Evolutionary conservation across 2,113 vertebrate genomes (phyloP).

Genomic region (Parus major): DNA sequence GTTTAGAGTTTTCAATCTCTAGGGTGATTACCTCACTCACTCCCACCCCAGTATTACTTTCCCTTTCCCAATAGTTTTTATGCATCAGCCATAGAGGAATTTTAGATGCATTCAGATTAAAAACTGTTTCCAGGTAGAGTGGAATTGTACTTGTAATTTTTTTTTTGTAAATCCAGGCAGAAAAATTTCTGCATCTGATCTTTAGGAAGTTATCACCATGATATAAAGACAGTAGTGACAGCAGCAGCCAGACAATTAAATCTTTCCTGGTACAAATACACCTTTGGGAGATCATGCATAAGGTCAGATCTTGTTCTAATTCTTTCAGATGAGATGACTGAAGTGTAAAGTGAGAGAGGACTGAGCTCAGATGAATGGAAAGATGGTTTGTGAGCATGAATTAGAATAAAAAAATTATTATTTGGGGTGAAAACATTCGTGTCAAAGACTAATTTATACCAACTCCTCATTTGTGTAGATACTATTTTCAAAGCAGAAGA

Average conservation of each 20-base stretch:
- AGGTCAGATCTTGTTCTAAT: conserved; percentile 18
- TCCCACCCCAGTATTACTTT: background rate
- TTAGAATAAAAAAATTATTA: background rate
- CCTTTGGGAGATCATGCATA: background rate
- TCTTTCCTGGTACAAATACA: background rate
- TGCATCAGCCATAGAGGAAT: background rate
- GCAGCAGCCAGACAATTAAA: background rate
- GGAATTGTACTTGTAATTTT: background rate
- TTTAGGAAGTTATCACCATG: background rate
- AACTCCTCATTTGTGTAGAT: background rate
- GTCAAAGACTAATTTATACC: background rate
- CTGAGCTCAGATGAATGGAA: background rate
- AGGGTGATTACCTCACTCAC: background rate
- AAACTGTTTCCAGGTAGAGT: background rate
- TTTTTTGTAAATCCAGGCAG: background rate
- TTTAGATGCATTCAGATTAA: background rate
- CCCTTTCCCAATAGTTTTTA: background rate
- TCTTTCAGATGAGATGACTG: background rate
- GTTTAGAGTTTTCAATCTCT: background rate
- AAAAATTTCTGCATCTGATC: background rate
- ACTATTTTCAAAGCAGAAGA: background rate
- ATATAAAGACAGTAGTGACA: background rate
- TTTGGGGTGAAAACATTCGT: background rate
- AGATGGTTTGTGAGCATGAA: background rate
- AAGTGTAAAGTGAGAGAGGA: background rate